Percentiles rank a stretch among this genome's conserved stretches.
These are phyloP conservation scores for Heliconius hermathena DNA, from an alignment of 1,140 invertebrate genomes.

Conservation along the genomic window DNA sequence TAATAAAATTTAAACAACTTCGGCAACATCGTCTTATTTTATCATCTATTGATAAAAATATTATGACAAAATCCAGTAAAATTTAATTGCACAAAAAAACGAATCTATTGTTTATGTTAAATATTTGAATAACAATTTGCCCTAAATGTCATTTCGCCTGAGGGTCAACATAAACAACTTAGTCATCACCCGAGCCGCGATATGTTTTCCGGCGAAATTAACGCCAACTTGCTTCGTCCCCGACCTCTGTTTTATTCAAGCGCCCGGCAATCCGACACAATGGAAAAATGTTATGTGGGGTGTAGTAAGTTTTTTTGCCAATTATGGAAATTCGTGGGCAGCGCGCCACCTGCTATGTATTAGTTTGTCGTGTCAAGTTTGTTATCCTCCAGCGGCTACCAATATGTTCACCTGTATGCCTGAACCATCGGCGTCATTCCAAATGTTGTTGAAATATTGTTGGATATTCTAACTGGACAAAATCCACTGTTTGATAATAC, in stretches of 20 bases:
- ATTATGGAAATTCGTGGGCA: conserved; percentile 68
- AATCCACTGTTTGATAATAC: background rate
- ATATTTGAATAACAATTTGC: conserved; percentile 8
- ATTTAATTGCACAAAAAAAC: background rate
- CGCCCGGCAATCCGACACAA: conserved; percentile 60
- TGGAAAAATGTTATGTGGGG: conserved; percentile 65
- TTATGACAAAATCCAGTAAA: background rate
- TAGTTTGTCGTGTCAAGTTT: conserved; percentile 38
- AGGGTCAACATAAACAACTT: conserved; percentile 50
- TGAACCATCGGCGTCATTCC: background rate
- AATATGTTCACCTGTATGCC: background rate
- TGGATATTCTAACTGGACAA: background rate
- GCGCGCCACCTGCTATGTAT: conserved; percentile 52
- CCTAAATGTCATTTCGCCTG: conserved; percentile 46
- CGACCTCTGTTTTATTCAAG: conserved; percentile 69
- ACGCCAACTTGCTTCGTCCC: conserved; percentile 58
- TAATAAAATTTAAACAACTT: background rate
- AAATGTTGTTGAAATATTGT: background rate
- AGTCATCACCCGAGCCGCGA: conserved; percentile 51
- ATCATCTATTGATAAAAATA: background rate
- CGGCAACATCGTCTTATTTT: background rate
- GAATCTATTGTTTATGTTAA: conserved; percentile 5
- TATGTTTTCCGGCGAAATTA: conserved; percentile 65
- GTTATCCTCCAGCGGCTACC: conserved; percentile 52
- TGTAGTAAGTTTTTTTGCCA: conserved; percentile 60